Percentiles rank a stretch among this genome's conserved stretches.
phyloP scores from a whole-genome alignment of 2,113 vertebrate genomes.

The Tenrec ecaudatus region DNA sequence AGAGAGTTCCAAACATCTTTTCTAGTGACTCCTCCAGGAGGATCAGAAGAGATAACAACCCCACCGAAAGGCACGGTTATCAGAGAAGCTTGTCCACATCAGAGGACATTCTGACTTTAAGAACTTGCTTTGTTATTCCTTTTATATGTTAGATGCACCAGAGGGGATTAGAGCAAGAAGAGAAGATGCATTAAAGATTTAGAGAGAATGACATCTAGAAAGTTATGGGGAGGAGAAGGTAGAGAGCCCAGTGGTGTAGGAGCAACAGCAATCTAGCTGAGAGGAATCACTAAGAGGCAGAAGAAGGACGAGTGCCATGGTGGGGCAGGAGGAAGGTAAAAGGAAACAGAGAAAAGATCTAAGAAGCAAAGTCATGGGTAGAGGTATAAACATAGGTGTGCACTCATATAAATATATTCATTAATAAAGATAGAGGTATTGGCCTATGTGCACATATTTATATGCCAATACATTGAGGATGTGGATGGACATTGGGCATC shows the following conservation, averaged over 20 bases:
- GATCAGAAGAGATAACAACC: neutral
- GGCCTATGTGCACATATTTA: no score
- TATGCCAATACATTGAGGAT: no score
- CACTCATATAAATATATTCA: no score
- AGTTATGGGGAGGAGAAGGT: conserved; percentile 6
- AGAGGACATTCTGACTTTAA: conserved; percentile 9
- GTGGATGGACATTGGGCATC: no score
- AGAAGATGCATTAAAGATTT: neutral
- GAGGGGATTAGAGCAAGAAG: neutral
- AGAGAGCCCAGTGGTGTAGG: no score
- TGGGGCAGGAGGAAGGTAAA: neutral
- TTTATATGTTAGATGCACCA: neutral
- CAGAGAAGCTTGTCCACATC: neutral
- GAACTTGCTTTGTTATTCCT: neutral
- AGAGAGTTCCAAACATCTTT: conserved; percentile 1
- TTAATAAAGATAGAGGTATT: no score
- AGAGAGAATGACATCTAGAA: neutral
- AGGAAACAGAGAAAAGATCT: no score
- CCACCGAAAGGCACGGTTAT: neutral
- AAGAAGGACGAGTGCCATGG: neutral
- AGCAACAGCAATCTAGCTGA: no score
- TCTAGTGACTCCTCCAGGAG: neutral
- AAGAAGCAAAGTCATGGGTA: no score
- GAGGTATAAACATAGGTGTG: no score
- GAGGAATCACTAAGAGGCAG: no score